Evolutionary conservation across 2,888 invertebrate genomes (phyloP).

Genomic region (Eilema depressum): DNA sequence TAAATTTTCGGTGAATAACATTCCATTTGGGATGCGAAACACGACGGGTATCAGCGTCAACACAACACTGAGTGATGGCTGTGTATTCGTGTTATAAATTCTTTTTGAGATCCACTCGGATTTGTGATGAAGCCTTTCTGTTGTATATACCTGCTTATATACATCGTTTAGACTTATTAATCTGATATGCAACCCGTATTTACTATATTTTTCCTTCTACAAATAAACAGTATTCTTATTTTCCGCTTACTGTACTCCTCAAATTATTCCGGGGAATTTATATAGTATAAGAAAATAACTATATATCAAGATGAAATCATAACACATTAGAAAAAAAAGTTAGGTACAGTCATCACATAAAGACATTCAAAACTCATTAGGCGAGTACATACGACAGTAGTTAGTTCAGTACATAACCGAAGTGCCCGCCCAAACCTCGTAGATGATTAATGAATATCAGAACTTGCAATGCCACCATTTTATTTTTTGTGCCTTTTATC

Average conservation of each 20-base stretch:
- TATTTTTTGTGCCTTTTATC: slow-evolving; percentile 58
- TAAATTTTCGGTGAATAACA: slow-evolving; percentile 84
- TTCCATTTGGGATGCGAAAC: slow-evolving; percentile 84
- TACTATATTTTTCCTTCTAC: background rate
- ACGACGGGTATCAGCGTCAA: slow-evolving; percentile 84
- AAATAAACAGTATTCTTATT: background rate
- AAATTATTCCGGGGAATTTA: background rate
- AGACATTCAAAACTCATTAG: slow-evolving; percentile 66
- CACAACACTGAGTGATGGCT: slow-evolving; percentile 82
- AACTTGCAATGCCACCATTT: slow-evolving; percentile 73
- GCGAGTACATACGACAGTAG: slow-evolving; percentile 53
- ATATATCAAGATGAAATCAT: background rate
- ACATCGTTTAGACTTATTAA: slow-evolving; percentile 36
- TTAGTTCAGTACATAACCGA: slow-evolving; percentile 59
- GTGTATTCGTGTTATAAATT: slow-evolving; percentile 76
- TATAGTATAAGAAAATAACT: background rate
- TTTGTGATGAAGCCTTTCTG: slow-evolving; percentile 60
- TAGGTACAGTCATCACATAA: slow-evolving; percentile 17
- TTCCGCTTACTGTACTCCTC: background rate
- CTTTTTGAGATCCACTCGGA: slow-evolving; percentile 73
- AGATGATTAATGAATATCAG: slow-evolving; percentile 82
- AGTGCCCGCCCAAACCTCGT: slow-evolving; percentile 71
- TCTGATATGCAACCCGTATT: slow-evolving; percentile 3
- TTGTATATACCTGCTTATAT: slow-evolving; percentile 33
- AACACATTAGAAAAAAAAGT: background rate